Conservation (phyloP, 37 sponge, comb jelly and placozoan genomes). For the Lycopodina hypogea region DNA sequence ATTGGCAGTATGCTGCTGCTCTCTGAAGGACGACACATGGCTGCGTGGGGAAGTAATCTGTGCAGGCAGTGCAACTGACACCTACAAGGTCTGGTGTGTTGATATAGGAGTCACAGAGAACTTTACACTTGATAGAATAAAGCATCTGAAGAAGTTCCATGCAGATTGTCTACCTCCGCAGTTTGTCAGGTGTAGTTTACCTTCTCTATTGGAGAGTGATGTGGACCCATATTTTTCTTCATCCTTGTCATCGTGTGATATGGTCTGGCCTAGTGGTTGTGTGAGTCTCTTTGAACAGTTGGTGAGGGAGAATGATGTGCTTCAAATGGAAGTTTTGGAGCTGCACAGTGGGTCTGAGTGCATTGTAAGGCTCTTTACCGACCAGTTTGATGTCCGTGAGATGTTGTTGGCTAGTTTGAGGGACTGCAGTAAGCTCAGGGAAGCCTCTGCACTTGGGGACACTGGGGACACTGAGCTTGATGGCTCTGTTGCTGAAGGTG, state of each 20-base stretch:
- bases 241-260: constrained; percentile 19
- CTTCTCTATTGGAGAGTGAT: constrained; percentile 17
- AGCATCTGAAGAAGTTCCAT: constrained; percentile 14
- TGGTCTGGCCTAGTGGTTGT: constrained; percentile 31
- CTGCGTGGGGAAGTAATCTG: constrained; percentile 12
- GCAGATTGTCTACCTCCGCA: constrained; percentile 17
- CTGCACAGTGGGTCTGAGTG: not conserved
- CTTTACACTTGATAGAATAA: constrained; percentile 10
- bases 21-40: constrained; percentile 22
- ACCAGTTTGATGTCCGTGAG: constrained; percentile 25
- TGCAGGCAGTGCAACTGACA: not conserved
- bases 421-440: not conserved
- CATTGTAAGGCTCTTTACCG: constrained; percentile 1
- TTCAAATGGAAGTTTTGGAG: constrained; percentile 12
- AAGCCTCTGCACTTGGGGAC: not conserved
- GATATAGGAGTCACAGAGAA: constrained; percentile 58
- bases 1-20: constrained; percentile 29
- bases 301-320: not conserved
- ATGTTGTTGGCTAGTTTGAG: constrained; percentile 11
- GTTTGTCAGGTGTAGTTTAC: constrained; percentile 17
- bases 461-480: not conserved
- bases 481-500: not conserved
- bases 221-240: constrained; percentile 5
- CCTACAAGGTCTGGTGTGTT: constrained; percentile 36
- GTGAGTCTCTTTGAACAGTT: constrained; percentile 15